A percentile compares a stretch with the other conserved stretches of the same genome.
These are phyloP conservation scores for Nephila pilipes DNA, from an alignment of 1,140 invertebrate species.

Conservation along the genomic window DNA sequence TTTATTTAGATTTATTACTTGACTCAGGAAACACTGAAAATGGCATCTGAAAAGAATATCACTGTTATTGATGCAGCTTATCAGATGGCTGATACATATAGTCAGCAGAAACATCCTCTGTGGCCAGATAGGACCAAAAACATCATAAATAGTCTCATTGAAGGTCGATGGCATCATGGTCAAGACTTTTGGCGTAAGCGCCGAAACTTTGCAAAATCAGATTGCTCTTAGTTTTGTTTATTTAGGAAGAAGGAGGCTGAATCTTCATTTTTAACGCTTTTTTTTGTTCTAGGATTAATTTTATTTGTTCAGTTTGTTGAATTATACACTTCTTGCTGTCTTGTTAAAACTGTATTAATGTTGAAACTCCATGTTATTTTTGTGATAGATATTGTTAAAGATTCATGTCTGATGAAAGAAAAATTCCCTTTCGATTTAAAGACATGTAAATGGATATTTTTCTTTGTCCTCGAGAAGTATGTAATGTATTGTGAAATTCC, in stretches of 20 bases:
- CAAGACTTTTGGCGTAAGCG: conserved; percentile 72
- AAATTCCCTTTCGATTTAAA: no score
- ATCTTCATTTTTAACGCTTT: not conserved
- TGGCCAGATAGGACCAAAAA: conserved; percentile 53
- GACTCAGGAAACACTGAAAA: conserved; percentile 48
- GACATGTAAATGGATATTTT: no score
- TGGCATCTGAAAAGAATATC: conserved; percentile 57
- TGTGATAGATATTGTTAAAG: no score
- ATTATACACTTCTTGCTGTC: no score
- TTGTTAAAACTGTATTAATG: no score
- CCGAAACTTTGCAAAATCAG: conserved; percentile 63
- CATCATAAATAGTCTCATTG: conserved; percentile 56
- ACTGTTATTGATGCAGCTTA: conserved; percentile 63
- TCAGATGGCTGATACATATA: conserved; percentile 48
- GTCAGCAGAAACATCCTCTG: conserved; percentile 51
- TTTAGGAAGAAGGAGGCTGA: not conserved
- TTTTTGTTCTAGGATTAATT: not conserved
- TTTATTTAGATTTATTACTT: conserved; percentile 63
- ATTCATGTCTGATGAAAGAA: no score
- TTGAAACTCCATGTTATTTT: no score
- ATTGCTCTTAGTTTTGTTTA: conserved; percentile 30
- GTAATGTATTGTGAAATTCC: no score
- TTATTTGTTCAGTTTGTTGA: no score
- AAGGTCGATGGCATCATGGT: conserved; percentile 57
- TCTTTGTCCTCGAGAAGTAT: no score